Evolutionary conservation across 2,888 invertebrate genomes (phyloP), one percentile per base, ranked within the genome.

Genomic region (Torymus auratus): DNA sequence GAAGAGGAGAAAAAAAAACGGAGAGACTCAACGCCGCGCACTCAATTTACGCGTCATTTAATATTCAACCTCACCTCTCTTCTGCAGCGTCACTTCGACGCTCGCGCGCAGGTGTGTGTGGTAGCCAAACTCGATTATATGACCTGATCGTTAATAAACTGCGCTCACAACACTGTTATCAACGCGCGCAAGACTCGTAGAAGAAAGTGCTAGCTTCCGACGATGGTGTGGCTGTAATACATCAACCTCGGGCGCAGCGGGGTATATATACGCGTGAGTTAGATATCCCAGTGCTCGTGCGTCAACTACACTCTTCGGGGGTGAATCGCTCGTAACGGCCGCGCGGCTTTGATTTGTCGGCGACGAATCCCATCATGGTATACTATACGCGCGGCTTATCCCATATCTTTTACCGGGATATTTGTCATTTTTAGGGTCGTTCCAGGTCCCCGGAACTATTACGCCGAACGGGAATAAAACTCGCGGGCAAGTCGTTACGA

Each of bases 381-480:
- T 15, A 20, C 14, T 28, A 12, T 55, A 15, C 56, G 11, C 28
- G 7, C 2, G 28, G 28, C 28, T 28, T 28, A 28, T 28, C 28
- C 28, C 28, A 28, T 28, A 28, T 28, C 28, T 28, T 28, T 62
- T 65, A 11, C 77, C 17, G 17, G 7, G 58, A 56, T 69, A 69
- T 74, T 75, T 58, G 65, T 74, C 75, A 75, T 83, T 83, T 84
- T 75, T 75, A 80, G 68, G 12, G 62, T 28, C 10, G 58, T 15
- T 58, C 28, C 28, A n/a, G 71, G 53, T 5, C 56, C 52, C 64
- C 62, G 76, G 50, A 58, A 20, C 50, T 28, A 28, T 28, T 28
- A 28, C 28, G 7, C 17, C 41, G n/a, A 50, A 14, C 13, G 52
- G 61, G 12, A n/a, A 71, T 17, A 28, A 69, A 71, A 71, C 60